Base-by-base conservation (phyloP, 2,797 vertebrate species). In the Leuciscus waleckii region DNA sequence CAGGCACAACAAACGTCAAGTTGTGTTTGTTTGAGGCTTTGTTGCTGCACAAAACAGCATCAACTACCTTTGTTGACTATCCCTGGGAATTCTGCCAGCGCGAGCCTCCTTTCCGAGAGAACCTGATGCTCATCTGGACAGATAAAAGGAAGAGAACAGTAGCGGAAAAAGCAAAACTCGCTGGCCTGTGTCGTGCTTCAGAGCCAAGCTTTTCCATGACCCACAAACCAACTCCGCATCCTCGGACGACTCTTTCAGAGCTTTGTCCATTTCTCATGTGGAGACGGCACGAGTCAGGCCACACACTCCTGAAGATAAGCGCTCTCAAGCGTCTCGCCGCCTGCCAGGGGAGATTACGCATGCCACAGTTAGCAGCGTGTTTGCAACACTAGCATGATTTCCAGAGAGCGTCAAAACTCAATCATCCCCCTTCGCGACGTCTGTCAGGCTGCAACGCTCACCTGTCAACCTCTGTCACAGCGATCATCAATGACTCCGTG, bases 291-390 rank as follows among this genome's bases (percentile, higher is more conserved):
- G 32, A 65, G 29, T 83, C 10, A 41, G 63, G 63, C 37, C 83
- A 79, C 61, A n/a, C 73, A 5, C 23, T 54, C 46, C 19, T 29
- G 6, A 19, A 77, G 63, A 77, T 68, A 79, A 79, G 51, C 26
- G 23, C 51, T 61, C 39, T 29, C 49, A 17, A 46, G 7, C 21
- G 23, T n/a, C 71, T 35, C 7, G 14, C 29, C 7, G 32, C 56
- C 77, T 80, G 67, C 39, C 68, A 10, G 54, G 37, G 32, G 54
- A 85, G 83, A 85, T 85, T 85, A 79, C 5, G n/a, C 49, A 70
- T 11, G n/a, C 14, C 35, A 14, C 80, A 81, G 19, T 19, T 58
- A 51, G 32, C 80, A 58, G 54, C 54, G 11, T 41, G 54, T 85
- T 73, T 71, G 75, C 67, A 71, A 63, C 26, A 23, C 6, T 43